Conservation (phyloP, 2,113 vertebrate species). For the Chaenocephalus aceratus region DNA sequence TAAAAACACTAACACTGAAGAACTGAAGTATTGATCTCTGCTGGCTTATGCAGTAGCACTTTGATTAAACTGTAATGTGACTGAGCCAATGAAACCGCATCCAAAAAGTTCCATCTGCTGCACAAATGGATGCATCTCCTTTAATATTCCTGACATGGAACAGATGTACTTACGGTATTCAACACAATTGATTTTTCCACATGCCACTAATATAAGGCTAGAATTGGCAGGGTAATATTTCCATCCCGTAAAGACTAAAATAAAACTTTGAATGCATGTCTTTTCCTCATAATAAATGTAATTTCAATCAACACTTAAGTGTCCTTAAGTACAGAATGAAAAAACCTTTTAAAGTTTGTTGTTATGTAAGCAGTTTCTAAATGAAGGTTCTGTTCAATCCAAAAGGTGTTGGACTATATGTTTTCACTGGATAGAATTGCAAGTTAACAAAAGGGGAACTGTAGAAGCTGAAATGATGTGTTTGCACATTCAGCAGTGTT, state of each 20-base stretch:
- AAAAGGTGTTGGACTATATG: not conserved
- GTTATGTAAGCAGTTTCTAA: not conserved
- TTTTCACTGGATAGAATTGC: not conserved
- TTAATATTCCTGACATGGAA: constrained; percentile 41
- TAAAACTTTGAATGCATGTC: not conserved
- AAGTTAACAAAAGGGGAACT: not conserved
- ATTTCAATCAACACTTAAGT: not conserved
- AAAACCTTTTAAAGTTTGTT: not conserved
- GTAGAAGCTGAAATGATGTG: constrained; percentile 15
- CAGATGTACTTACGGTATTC: constrained; percentile 41
- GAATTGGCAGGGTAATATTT: constrained; percentile 2
- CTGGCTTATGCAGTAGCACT: constrained; percentile 20
- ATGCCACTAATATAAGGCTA: constrained; percentile 25
- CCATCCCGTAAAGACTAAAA: not conserved
- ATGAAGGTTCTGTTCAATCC: not conserved
- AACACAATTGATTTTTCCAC: constrained; percentile 53
- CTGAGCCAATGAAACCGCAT: constrained; percentile 22
- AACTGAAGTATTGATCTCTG: constrained; percentile 39
- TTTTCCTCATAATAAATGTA: not conserved
- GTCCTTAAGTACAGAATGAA: too few species aligned
- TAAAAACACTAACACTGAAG: constrained; percentile 2
- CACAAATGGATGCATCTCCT: constrained; percentile 49
- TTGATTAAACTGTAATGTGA: constrained; percentile 34
- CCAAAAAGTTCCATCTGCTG: constrained; percentile 49
- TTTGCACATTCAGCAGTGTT: constrained; percentile 33